Conservation (phyloP, 37 sponge, comb jelly and placozoan species). For the Haliclona indistincta region DNA sequence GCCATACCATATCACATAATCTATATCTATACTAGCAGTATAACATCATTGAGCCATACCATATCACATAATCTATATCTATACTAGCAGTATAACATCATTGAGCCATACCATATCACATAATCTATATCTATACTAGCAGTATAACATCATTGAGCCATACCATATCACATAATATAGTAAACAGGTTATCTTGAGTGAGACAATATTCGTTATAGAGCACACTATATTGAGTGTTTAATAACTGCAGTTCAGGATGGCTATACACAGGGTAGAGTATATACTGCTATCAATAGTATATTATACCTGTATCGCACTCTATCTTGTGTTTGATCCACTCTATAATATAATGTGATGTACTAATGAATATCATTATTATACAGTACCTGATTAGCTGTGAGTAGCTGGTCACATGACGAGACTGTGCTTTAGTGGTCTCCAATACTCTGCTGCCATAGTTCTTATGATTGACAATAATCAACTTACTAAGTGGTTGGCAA, state of each 20-base stretch:
- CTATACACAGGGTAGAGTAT: conserved; percentile 14
- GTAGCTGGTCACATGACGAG: conserved; percentile 13
- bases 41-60: too few species aligned
- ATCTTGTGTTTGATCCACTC: conserved; percentile 44
- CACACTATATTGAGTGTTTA: conserved; percentile 46
- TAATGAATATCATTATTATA: neutral
- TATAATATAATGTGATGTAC: neutral
- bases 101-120: too few species aligned
- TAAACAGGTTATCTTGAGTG: conserved; percentile 38
- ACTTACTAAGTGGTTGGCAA: conserved; percentile 21
- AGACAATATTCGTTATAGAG: conserved; percentile 27
- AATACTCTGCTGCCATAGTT: conserved; percentile 57
- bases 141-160: too few species aligned
- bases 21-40: too few species aligned
- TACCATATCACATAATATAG: conserved; percentile 60
- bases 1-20: too few species aligned
- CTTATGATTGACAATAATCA: conserved; percentile 50
- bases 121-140: too few species aligned
- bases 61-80: too few species aligned
- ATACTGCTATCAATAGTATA: neutral
- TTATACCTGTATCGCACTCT: conserved; percentile 64
- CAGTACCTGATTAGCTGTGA: conserved; percentile 49
- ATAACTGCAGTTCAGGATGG: conserved; percentile 53
- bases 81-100: too few species aligned
- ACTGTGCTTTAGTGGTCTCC: conserved; percentile 53